These are phyloP conservation scores for Spatulosminthurus flaviceps DNA, from an alignment of 2,888 invertebrate species.

Conservation along the genomic window DNA sequence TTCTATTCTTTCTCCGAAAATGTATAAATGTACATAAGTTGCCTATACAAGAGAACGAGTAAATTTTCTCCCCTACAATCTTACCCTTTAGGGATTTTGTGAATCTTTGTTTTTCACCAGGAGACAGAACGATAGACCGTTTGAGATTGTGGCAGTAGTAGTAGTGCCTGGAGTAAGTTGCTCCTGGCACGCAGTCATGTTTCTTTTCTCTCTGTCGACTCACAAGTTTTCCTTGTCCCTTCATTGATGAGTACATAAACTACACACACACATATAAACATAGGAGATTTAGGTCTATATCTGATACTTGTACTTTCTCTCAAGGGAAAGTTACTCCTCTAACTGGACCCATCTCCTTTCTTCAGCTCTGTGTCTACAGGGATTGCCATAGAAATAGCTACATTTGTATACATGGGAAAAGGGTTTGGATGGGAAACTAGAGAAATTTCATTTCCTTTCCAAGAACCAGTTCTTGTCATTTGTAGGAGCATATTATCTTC, in stretches of 20 bases:
- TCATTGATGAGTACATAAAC: conserved; percentile 6
- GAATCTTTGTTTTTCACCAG: too few species aligned
- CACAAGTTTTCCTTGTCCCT: not conserved
- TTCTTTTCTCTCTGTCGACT: not conserved
- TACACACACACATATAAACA: too few species aligned
- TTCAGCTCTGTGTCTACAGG: not conserved
- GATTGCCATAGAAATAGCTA: not conserved
- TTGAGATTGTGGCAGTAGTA: not conserved
- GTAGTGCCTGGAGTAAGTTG: not conserved
- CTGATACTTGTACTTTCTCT: too few species aligned
- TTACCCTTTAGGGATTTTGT: too few species aligned
- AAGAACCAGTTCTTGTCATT: not conserved
- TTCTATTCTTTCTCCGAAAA: too few species aligned
- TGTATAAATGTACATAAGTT: too few species aligned
- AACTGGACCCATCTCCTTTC: not conserved
- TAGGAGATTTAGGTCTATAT: too few species aligned
- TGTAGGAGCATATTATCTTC: too few species aligned
- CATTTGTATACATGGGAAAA: not conserved
- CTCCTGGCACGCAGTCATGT: not conserved
- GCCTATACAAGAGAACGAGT: too few species aligned
- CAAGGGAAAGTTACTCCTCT: too few species aligned
- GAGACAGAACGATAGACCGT: too few species aligned
- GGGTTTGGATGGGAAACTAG: not conserved
- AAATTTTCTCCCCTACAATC: too few species aligned
- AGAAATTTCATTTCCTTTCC: conserved; percentile 7